Evolutionary conservation across 2,888 invertebrate species (phyloP), one percentile per base, ranked within the genome.

Genomic region (Syrphus vitripennis): DNA sequence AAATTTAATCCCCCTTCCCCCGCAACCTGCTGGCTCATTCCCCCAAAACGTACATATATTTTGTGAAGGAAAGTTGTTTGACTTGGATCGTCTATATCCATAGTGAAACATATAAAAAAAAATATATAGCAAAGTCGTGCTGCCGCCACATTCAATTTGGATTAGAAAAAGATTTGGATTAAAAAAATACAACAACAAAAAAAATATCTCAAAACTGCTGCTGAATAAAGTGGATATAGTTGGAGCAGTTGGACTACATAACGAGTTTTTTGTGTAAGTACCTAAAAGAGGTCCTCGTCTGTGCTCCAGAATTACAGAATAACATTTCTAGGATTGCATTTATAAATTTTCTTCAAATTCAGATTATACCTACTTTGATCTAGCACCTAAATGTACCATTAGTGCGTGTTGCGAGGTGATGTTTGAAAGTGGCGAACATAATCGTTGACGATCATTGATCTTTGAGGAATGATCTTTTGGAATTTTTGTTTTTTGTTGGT

Each of bases 1-100:
- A 86, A 86, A 86, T 70, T 77, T 76, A 65, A 55, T 55, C 48
- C 29, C 61, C 63, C 48, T 26, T 55, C 16, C 42, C 16, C 34
- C 50, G 5, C 34, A 12, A 19, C 3, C 42, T 42, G n/a, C n/a
- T n/a, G n/a, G n/a, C n/a, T 19, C 34, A 16, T n/a, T 55, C 16
- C 10, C 9, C 29, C 9, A 57, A 57, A 34, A n/a, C n/a, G n/a
- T n/a, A n/a, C n/a, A 48, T 69, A 63, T 26, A 83, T 78, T 59
- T 34, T 14, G 48, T 48, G 31, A 77, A 86, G 67, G 84, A 86
- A 86, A 86, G 84, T 86, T 86, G 86, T 81, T 86, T 74, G 71
- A 77, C 72, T 86, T 67, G 71, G 76, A 42, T 31, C 48, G 4
- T 48, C 31, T 67, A 29, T 31, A 19, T 29, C 16, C 10, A 16